Percentiles rank a stretch among this genome's conserved stretches.
Evolutionary conservation across 2,797 vertebrate genomes (phyloP).

Genomic region (Avahi laniger): DNA sequence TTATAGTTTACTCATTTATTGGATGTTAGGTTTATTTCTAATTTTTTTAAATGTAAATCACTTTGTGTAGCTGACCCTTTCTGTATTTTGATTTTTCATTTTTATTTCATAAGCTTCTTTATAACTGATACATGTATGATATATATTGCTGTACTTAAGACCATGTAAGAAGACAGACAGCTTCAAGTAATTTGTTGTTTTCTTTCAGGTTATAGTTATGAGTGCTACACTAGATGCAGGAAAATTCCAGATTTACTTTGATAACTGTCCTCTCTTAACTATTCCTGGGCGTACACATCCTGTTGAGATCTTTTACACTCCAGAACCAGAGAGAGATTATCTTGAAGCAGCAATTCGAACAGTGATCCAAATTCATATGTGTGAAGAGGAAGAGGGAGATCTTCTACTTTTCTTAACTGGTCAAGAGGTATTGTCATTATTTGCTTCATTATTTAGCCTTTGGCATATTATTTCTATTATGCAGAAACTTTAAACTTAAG

Average conservation of each 20-base stretch:
- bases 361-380: constrained; percentile 98
- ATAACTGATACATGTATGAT: neutral
- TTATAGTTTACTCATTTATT: neutral
- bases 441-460: neutral
- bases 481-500: neutral
- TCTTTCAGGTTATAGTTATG: constrained; percentile 95
- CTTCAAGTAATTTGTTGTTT: constrained; percentile 38
- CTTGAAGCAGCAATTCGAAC: constrained; percentile 97
- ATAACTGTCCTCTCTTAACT: constrained; percentile 95
- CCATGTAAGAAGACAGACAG: neutral
- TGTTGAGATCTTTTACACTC: constrained; percentile 98
- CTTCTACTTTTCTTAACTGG: constrained; percentile 95
- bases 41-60: neutral
- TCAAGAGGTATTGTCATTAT: constrained; percentile 90
- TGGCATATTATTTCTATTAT: neutral
- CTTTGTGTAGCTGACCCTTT: neutral
- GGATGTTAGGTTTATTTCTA: neutral
- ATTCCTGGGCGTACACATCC: constrained; percentile 97
- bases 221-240: constrained; percentile 97
- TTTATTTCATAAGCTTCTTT: neutral
- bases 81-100: neutral
- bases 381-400: constrained; percentile 96
- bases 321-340: constrained; percentile 96
- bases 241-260: constrained; percentile 98
- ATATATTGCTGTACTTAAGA: neutral